Base-by-base conservation (phyloP, 2,797 vertebrate genomes). In the Arnoldichthys spilopterus region DNA sequence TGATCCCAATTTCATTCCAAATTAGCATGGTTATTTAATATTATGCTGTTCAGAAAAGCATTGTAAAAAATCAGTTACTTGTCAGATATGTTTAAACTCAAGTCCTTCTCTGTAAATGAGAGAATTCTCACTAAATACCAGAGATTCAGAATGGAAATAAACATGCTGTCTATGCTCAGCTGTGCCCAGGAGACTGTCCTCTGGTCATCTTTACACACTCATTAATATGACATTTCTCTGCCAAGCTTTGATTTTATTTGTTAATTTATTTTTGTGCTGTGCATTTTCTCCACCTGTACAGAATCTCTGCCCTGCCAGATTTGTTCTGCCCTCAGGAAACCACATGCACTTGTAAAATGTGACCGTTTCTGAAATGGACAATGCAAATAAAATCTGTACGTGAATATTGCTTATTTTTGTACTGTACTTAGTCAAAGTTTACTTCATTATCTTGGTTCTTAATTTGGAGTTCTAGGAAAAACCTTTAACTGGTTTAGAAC, bases 371-470 rank as follows among this genome's bases (percentile, higher is more conserved):
- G 86, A 91, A 90, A 88, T 85, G 85, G 89, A 91, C 90, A 88
- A 93, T 92, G 91, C 90, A 90, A 93, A 93, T 93, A 93, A 94
- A 94, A 91, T 80, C 88, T 94, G 89, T 93, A 91, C 90, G 91
- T 94, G 89, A 77, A 83, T 62, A 76, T 32, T 64, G 45, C 8
- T 26, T 45, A 63, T 74, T 70, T 34, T 22, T 51, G 67, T 13
- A 2, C 30, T n/a, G 28, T 20, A 13, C 16, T 66, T 37, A 37
- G 9, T 0, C 37, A 45, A 45, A 15, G 43, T 9, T 45, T 45
- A 2, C 43, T 15, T 12, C 0, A 45, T n/a, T n/a, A n/a, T n/a
- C n/a, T n/a, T 6, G 43, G 43, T 13, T 45, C 43, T 45, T 7
- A 2, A 2, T 11, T 11, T 45, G 43, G 43, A 15, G 9, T 12